Evolutionary conservation across 2,888 invertebrate genomes (phyloP).

Genomic region (Microplitis deprimator): DNA sequence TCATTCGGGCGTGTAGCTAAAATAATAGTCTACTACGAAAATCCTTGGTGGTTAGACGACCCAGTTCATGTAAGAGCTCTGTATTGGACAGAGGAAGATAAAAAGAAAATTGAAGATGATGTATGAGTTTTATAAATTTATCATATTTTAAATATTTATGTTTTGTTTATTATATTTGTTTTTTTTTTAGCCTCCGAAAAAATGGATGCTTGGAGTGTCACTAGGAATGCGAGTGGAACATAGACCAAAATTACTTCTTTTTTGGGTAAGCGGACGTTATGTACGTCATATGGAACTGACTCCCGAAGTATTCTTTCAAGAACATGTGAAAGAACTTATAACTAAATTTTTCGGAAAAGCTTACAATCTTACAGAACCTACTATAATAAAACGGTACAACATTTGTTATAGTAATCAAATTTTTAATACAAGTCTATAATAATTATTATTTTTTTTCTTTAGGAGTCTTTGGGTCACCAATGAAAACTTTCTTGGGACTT

Average conservation of each 20-base stretch:
- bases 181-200: slow-evolving; percentile 61
- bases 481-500: slow-evolving; percentile 81
- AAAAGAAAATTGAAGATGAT: slow-evolving; percentile 40
- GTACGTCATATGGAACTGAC: slow-evolving; percentile 77
- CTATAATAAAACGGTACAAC: slow-evolving; percentile 72
- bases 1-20: slow-evolving; percentile 80
- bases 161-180: too few species aligned
- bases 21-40: slow-evolving; percentile 77
- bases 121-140: slow-evolving; percentile 33
- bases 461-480: slow-evolving; percentile 79
- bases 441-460: neutral
- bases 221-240: slow-evolving; percentile 77
- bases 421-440: neutral
- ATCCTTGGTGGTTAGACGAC: slow-evolving; percentile 75
- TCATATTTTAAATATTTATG: too few species aligned
- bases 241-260: slow-evolving; percentile 76
- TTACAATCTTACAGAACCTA: slow-evolving; percentile 73
- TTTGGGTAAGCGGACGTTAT: slow-evolving; percentile 78
- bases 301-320: slow-evolving; percentile 73
- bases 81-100: slow-evolving; percentile 75
- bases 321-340: slow-evolving; percentile 72
- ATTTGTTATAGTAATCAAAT: slow-evolving; percentile 29
- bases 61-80: slow-evolving; percentile 69
- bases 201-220: slow-evolving; percentile 77
- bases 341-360: slow-evolving; percentile 72